Percentiles rank a stretch among this genome's conserved stretches.
These are phyloP conservation scores for Motacilla tschutschensis DNA, from an alignment of 2,113 vertebrate genomes.

Conservation along the genomic window DNA sequence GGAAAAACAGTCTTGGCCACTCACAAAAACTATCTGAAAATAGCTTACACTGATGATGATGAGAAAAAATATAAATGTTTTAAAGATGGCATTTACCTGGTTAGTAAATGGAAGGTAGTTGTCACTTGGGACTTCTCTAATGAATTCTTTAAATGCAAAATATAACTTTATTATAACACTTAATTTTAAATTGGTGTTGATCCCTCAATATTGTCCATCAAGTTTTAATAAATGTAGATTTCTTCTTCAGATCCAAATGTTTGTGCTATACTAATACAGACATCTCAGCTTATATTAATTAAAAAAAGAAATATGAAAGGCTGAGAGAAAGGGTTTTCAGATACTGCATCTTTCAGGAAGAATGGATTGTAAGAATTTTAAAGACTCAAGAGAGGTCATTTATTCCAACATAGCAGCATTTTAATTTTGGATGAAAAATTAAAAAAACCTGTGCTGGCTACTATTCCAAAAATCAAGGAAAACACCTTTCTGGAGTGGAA, in stretches of 20 bases:
- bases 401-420: neutral
- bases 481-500: neutral
- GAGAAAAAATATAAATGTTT: neutral
- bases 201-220: neutral
- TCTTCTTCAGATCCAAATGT: neutral
- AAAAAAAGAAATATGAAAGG: neutral
- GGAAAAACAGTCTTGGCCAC: neutral
- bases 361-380: neutral
- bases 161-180: neutral
- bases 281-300: neutral
- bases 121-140: neutral
- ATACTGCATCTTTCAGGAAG: neutral
- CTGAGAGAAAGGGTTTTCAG: neutral
- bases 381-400: neutral
- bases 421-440: neutral
- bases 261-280: neutral
- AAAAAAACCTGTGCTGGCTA: neutral
- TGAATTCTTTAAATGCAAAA: neutral
- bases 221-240: neutral
- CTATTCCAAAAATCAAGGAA: neutral
- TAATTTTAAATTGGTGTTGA: neutral
- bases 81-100: neutral
- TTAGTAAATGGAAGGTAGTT: neutral
- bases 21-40: neutral
- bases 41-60: neutral